Evolutionary conservation across 2,113 vertebrate genomes (phyloP).

Genomic region (Oceanodroma tethys): DNA sequence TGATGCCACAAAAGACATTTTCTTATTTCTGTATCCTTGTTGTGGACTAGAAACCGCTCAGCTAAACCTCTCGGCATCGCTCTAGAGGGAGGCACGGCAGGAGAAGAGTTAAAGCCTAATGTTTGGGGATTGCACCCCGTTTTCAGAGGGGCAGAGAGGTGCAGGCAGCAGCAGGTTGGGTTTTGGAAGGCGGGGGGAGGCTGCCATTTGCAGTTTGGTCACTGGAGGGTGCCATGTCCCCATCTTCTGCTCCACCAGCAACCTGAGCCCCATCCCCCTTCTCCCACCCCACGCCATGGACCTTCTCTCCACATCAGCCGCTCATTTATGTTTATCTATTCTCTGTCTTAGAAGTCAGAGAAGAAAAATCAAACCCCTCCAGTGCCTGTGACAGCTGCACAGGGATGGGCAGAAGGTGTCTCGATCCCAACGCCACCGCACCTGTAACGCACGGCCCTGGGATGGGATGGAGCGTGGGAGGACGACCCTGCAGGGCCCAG

Average conservation of each 20-base stretch:
- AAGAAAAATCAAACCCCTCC: background rate
- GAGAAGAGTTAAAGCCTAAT: background rate
- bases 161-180: background rate
- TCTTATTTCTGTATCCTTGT: background rate
- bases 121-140: rapidly evolving
- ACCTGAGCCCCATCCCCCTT: background rate
- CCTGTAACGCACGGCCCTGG: rapidly evolving
- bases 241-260: background rate
- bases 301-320: background rate
- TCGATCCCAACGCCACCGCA: rapidly evolving
- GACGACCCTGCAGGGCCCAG: rapidly evolving
- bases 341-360: background rate
- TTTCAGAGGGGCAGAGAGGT: background rate
- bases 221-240: slow-evolving; percentile 39
- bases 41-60: background rate
- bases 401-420: rapidly evolving
- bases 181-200: background rate
- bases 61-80: background rate
- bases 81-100: background rate
- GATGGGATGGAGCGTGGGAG: background rate
- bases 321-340: background rate
- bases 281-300: background rate
- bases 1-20: background rate
- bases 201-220: background rate
- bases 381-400: background rate